Percentiles rank a stretch among this genome's conserved stretches.
Conservation (phyloP, 2,888 invertebrate species). For the Macrosoma leucophasiata region DNA sequence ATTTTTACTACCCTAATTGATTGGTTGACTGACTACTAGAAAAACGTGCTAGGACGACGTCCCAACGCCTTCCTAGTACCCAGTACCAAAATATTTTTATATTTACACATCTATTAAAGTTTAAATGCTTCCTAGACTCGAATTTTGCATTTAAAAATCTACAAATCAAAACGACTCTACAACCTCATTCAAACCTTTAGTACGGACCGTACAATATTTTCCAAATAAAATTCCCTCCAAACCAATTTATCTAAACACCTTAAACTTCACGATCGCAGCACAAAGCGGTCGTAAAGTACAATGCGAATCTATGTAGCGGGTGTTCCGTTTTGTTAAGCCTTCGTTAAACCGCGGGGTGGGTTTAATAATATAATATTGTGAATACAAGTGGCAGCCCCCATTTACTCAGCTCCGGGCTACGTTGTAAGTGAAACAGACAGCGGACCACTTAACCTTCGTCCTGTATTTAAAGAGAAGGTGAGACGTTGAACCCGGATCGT, state of each 20-base stretch:
- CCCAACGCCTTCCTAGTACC: too few relatives aligned
- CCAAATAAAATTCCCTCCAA: too few relatives aligned
- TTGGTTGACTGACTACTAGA: too few relatives aligned
- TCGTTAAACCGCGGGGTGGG: constrained; percentile 37
- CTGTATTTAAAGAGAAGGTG: constrained; percentile 56
- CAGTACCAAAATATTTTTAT: too few relatives aligned
- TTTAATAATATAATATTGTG: constrained; percentile 51
- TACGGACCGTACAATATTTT: too few relatives aligned
- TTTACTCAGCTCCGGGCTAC: constrained; percentile 46
- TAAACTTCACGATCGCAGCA: constrained; percentile 29
- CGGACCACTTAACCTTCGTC: constrained; percentile 67
- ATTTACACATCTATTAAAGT: too few relatives aligned
- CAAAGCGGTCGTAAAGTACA: constrained; percentile 33
- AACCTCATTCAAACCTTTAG: too few relatives aligned
- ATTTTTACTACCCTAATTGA: too few relatives aligned
- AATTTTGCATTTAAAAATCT: too few relatives aligned
- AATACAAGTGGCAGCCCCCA: constrained; percentile 46
- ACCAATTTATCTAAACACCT: constrained; percentile 30
- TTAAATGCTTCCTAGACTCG: too few relatives aligned
- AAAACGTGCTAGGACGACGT: too few relatives aligned
- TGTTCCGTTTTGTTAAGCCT: constrained; percentile 39
- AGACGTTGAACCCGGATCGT: constrained; percentile 47
- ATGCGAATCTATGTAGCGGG: constrained; percentile 32
- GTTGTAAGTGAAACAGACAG: constrained; percentile 67
- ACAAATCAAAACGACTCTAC: too few relatives aligned